Evolutionary conservation across 1,140 invertebrate genomes (phyloP), one percentile per base, ranked within the genome.

Genomic region (Phymastichus coffea): DNA sequence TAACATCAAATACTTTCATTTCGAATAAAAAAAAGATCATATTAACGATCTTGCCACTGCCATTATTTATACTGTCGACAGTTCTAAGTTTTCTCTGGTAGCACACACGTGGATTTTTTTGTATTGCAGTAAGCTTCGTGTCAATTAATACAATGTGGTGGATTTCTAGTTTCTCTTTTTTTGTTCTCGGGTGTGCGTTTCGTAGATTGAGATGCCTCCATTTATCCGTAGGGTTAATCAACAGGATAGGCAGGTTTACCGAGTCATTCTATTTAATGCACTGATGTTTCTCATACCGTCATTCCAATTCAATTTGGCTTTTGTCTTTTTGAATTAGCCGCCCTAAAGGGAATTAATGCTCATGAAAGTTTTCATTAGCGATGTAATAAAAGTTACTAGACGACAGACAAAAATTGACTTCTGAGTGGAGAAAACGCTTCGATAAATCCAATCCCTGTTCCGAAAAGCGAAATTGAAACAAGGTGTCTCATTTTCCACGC

Each of bases 1-100:
- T 70, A 67, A 46, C 57, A 69, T 69, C 67, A 17, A 33, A 54
- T 66, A 7, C 30, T 38, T 33, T 52, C 35, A 33, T 52, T 40
- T 9, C n/a, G n/a, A n/a, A 41, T 53, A 26, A 43, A 54, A 54
- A 54, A 54, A 40, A 59, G 25, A 65, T 46, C 64, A 57, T 67
- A 67, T 71, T 71, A 71, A 71, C 66, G 63, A 67, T 53, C 40
- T 64, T 54, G 61, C 60, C 51, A 61, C 57, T 46, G 64, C 61
- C 67, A 67, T 71, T 71, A 71, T 70, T 68, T 68, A 68, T 67
- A 38, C 41, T 46, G 37, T 52, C 44, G 35, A 2, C 6, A 1
- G 26, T 4, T 46, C 40, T 37, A 38, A n/a, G n/a, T n/a, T n/a
- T 46, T 33, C 12, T 22, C 10, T n/a, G n/a, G n/a, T n/a, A n/a